Evolutionary conservation across 1,140 invertebrate species (phyloP).

Genomic region (Brachionus rotundiformis): DNA sequence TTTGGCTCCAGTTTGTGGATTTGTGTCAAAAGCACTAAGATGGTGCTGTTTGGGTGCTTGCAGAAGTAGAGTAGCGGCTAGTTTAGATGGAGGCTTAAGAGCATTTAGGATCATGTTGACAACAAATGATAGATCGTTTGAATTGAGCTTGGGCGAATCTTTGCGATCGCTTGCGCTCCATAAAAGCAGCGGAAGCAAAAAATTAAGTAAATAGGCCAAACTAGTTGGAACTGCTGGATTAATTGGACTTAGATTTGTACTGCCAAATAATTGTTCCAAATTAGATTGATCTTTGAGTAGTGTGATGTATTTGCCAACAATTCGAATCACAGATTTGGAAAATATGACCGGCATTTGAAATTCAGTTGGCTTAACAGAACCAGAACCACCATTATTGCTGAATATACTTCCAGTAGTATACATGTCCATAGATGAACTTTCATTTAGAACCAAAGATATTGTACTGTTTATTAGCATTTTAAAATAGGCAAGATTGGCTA

Average conservation of each 20-base stretch:
- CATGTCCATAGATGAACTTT: not conserved
- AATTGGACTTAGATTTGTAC: not conserved
- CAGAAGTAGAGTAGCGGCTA: constrained; percentile 32
- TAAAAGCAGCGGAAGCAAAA: constrained; percentile 39
- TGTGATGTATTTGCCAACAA: constrained; percentile 43
- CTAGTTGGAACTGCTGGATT: not conserved
- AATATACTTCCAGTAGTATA: constrained; percentile 8
- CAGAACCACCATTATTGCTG: not conserved
- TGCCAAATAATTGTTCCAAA: constrained; percentile 12
- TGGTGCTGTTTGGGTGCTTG: constrained; percentile 43
- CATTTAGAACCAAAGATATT: constrained; percentile 23
- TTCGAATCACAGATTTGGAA: constrained; percentile 17
- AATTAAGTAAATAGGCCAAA: constrained; percentile 34
- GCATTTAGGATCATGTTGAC: constrained; percentile 26
- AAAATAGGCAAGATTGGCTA: constrained; percentile 34
- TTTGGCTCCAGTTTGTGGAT: constrained; percentile 14
- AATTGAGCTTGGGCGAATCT: constrained; percentile 33
- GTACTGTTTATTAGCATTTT: constrained; percentile 27
- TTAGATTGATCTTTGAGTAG: constrained; percentile 25
- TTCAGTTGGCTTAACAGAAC: not conserved
- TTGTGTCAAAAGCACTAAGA: not conserved
- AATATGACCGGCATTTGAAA: constrained; percentile 30
- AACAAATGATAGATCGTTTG: constrained; percentile 44
- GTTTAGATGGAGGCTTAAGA: constrained; percentile 37
- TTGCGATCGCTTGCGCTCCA: constrained; percentile 46